Base-by-base conservation (phyloP, 2,113 vertebrate genomes). In the Syngnathus scovelli region DNA sequence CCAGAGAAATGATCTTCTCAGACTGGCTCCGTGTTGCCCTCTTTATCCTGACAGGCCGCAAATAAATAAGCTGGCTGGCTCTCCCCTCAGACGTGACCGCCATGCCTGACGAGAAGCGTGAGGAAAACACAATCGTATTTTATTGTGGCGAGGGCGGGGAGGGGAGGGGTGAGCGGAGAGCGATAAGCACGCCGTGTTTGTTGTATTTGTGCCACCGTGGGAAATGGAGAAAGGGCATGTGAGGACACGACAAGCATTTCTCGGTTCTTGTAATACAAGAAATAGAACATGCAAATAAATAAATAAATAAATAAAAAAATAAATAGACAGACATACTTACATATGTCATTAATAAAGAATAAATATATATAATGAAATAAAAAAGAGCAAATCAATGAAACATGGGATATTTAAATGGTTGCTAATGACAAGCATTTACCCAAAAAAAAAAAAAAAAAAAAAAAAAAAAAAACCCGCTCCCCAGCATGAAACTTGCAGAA, bases 401-500 rank as follows among this genome's bases (percentile, higher is more conserved):
- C 43, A 73, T 49, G 19, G 67, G 72, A 54, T 58, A 77, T 87
- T 83, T 75, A 88, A 84, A 88, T 86, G 80, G 69, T 72, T 66
- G 78, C 81, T 83, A 81, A 83, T 83, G 82, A 83, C 82, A 89
- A 16, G 15, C 27, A 33, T 33, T 33, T 33, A 23, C 23, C 23
- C 1, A 21, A 38, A 37, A 16, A 44, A 11, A 12, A 37, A 88
- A 39, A 39, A 39, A 39, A 5, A 39, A n/a, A n/a, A n/a, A n/a
- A n/a, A 19, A 85, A 80, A 88, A 85, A 85, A 87, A 78, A 83
- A 81, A 83, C 54, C 79, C 75, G 72, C 81, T 85, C 79, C 83
- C 87, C 83, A 90, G 92, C 88, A 89, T 92, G 94, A 95, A 93
- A 92, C 91, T 81, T 92, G 92, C 92, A 92, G 91, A 91, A 91